Percentiles rank a stretch among this genome's conserved stretches.
Evolutionary conservation across 1,140 invertebrate genomes (phyloP).

Genomic region (Lepidostoma basale): DNA sequence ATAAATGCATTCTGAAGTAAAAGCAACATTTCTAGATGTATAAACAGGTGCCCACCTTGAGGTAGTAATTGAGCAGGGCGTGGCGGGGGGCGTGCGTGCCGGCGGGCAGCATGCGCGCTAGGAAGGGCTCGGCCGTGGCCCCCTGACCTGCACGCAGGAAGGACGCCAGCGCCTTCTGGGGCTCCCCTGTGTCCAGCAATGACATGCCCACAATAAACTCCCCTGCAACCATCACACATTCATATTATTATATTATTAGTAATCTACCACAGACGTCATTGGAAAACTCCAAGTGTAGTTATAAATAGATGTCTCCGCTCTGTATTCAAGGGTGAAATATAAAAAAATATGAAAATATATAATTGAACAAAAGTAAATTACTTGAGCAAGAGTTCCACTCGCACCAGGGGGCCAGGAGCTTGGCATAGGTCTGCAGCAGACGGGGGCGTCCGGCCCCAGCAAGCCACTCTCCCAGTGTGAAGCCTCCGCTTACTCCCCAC

Average conservation of each 20-base stretch:
- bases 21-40: background rate
- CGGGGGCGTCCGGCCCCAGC: conserved; percentile 75
- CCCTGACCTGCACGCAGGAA: conserved; percentile 77
- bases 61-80: conserved; percentile 62
- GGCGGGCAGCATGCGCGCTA: conserved; percentile 60
- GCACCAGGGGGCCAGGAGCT: conserved; percentile 80
- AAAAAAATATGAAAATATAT: background rate
- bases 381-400: conserved; percentile 79
- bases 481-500: conserved; percentile 80
- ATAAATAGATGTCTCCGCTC: no score
- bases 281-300: no score
- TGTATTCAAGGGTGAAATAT: conserved; percentile 49
- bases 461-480: conserved; percentile 82
- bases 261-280: background rate
- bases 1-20: background rate
- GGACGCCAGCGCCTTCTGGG: conserved; percentile 75
- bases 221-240: conserved; percentile 59
- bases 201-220: conserved; percentile 75
- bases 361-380: conserved; percentile 45
- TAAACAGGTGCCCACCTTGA: conserved; percentile 59
- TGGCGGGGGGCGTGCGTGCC: conserved; percentile 54
- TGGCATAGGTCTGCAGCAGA: conserved; percentile 80
- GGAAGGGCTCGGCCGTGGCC: conserved; percentile 75
- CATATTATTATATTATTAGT: conserved; percentile 1
- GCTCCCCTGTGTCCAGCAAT: conserved; percentile 70